Evolutionary conservation across 2,888 invertebrate species (phyloP).

Genomic region (Latrodectus hesperus): DNA sequence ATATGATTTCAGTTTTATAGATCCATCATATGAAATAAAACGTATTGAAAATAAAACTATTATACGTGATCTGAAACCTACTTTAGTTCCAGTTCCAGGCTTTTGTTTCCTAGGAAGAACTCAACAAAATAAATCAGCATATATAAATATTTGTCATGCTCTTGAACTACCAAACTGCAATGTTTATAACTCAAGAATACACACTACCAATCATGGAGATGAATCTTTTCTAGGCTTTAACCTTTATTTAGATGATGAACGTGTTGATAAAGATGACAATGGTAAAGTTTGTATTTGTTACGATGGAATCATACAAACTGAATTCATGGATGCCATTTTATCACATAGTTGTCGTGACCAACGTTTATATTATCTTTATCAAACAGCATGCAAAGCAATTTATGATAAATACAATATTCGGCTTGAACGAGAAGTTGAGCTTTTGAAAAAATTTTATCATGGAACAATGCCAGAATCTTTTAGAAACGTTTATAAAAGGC

Average conservation of each 20-base stretch:
- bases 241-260: slow-evolving; percentile 3
- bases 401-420: background rate
- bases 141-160: slow-evolving; percentile 1
- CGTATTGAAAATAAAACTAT: background rate
- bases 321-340: background rate
- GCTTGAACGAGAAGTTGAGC: background rate
- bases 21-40: background rate
- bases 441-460: slow-evolving; percentile 1
- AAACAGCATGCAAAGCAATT: background rate
- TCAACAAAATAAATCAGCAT: background rate
- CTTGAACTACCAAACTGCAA: background rate
- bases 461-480: background rate
- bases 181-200: background rate
- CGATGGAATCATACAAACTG: background rate
- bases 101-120: background rate
- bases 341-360: background rate
- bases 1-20: background rate
- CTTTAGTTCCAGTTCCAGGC: background rate
- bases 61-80: background rate
- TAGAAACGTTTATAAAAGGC: background rate
- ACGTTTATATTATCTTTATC: background rate
- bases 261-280: background rate
- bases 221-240: background rate
- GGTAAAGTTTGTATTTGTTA: slow-evolving; percentile 3
- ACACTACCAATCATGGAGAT: background rate